phyloP scores from a whole-genome alignment of 2,888 invertebrate genomes.

The Drosophila tanythrix region DNA sequence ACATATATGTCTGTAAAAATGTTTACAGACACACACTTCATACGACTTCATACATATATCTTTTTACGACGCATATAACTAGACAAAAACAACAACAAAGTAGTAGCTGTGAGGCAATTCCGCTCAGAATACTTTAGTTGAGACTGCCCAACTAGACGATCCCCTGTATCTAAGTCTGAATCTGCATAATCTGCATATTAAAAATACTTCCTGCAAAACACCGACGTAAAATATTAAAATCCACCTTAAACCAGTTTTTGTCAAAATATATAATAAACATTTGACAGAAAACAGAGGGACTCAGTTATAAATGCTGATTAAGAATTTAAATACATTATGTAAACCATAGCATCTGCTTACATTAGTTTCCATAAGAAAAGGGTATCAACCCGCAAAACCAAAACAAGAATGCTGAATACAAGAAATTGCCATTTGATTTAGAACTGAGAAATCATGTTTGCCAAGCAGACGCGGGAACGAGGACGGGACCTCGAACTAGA shows the following conservation, averaged over 20 bases:
- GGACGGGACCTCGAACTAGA: constrained; percentile 22
- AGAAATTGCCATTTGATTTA: constrained; percentile 72
- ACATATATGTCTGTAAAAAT: too few relatives aligned
- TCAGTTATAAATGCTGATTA: background rate
- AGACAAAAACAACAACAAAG: constrained; percentile 34
- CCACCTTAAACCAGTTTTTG: background rate
- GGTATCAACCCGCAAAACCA: constrained; percentile 41
- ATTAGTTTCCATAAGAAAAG: constrained; percentile 1
- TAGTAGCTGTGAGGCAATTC: constrained; percentile 14
- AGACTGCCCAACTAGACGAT: background rate
- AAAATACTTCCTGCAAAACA: background rate
- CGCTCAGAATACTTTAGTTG: background rate
- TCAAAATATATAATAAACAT: background rate
- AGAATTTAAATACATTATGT: background rate
- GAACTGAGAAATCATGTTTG: constrained; percentile 48
- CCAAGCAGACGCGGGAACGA: constrained; percentile 17
- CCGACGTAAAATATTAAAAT: background rate
- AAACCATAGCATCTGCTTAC: background rate
- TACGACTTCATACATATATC: constrained; percentile 4
- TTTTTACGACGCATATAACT: constrained; percentile 30
- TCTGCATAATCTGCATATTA: too few relatives aligned
- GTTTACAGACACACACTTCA: constrained; percentile 3
- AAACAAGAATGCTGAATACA: constrained; percentile 65
- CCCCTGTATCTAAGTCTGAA: background rate
- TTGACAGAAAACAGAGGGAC: background rate